phyloP scores from a whole-genome alignment of 2,888 invertebrate species.

The Rhabditophanes sp. region DNA sequence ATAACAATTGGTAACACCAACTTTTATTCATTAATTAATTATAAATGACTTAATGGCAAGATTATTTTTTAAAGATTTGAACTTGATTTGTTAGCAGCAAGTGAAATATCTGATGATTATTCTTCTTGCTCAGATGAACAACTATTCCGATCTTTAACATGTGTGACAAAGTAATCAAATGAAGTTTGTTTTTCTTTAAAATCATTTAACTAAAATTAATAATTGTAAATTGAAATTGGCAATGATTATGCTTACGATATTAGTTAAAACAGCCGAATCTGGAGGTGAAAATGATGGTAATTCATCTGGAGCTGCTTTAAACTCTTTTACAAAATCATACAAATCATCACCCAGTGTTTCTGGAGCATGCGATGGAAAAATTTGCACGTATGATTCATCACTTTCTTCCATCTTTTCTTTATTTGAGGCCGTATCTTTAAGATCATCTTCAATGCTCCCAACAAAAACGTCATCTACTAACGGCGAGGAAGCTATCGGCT shows the following conservation, averaged over 20 bases:
- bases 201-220: conserved; percentile 11
- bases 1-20: too few species aligned
- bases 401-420: conserved; percentile 15
- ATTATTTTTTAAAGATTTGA: too few species aligned
- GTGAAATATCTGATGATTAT: too few species aligned
- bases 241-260: background rate
- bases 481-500: too few species aligned
- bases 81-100: too few species aligned
- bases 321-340: conserved; percentile 18
- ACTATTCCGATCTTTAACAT: conserved; percentile 12
- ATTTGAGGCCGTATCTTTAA: too few species aligned
- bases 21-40: too few species aligned
- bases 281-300: conserved; percentile 11
- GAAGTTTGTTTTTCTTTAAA: conserved; percentile 11
- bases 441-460: too few species aligned
- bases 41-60: too few species aligned
- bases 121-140: too few species aligned
- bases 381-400: conserved; percentile 24
- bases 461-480: too few species aligned
- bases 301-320: conserved; percentile 12
- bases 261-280: background rate
- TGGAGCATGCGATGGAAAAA: conserved; percentile 6
- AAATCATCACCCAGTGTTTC: conserved; percentile 11
- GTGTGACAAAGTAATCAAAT: conserved; percentile 15
- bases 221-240: background rate